Evolutionary conservation across 2,797 vertebrate genomes (phyloP), one percentile per base, ranked within the genome.

Genomic region (Holocentrus rufus): DNA sequence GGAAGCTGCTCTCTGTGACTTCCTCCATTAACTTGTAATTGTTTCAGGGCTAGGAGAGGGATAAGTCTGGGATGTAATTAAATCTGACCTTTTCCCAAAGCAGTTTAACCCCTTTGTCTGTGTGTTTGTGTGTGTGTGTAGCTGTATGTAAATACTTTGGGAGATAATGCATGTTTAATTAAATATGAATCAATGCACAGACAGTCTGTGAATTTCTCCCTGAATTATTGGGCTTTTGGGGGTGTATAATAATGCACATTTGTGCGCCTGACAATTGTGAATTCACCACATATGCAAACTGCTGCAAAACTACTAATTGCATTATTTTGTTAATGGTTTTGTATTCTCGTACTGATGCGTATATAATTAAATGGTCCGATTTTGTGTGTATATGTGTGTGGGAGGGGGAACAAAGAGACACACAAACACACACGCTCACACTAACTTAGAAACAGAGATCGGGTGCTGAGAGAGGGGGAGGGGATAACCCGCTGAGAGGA

Each of bases 1-100:
- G 73, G 62, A 72, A 79, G 80, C 82, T 79, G 67, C 78, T 82
- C 82, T 73, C 69, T 81, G 79, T 67, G 72, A 80, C 74, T 83
- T 87, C 68, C 69, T 78, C 84, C 80, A 90, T 91, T 91, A 89
- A 81, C 86, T 81, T 65, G 36, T 84, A 87, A 92, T 89, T 90
- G 88, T 88, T 86, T 87, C 76, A 77, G 82, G 84, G 82, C 83
- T 72, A 23, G 44, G 46, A 82, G 81, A 83, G 63, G 79, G 61
- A 88, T 60, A 71, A 77, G 77, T 66, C 70, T 64, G 79, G 83
- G 88, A 84, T 87, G 84, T 90, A 91, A 93, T 92, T 91, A 92
- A 89, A 78, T 79, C 39, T 87, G 87, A 89, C 89, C 89, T 92
- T 91, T 89, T 82, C 77, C 79, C 73, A 64, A 59, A 84, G 86